Conservation (phyloP, 1,140 invertebrate genomes). For the Magallana gigas region DNA sequence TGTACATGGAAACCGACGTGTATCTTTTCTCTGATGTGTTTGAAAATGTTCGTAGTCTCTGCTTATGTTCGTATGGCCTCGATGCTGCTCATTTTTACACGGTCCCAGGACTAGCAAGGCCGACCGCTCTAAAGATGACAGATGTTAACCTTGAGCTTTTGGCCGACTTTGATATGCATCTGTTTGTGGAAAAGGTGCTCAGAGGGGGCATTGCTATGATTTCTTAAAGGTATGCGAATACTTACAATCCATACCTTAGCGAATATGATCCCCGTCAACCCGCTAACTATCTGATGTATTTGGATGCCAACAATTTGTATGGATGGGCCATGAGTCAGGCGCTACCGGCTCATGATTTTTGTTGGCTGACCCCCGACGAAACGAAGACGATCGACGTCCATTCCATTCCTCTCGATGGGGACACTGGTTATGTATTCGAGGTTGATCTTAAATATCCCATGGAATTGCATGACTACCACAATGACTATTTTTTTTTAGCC, state of each 20-base stretch:
- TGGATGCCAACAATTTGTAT: slow-evolving; percentile 71
- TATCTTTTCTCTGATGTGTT: slow-evolving; percentile 37
- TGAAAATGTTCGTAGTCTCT: slow-evolving; percentile 41
- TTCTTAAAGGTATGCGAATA: slow-evolving; percentile 32
- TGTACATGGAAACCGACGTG: slow-evolving; percentile 24
- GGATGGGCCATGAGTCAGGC: slow-evolving; percentile 47
- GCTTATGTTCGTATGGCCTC: not conserved
- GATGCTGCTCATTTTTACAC: slow-evolving; percentile 13
- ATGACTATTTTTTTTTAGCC: slow-evolving; percentile 80
- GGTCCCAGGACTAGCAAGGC: not conserved
- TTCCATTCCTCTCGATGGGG: not conserved
- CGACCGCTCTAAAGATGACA: slow-evolving; percentile 27
- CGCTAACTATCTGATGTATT: slow-evolving; percentile 63
- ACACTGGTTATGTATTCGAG: slow-evolving; percentile 80
- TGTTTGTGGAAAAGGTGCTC: not conserved
- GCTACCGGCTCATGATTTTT: slow-evolving; percentile 33
- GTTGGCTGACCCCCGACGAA: slow-evolving; percentile 4
- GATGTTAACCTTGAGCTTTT: slow-evolving; percentile 3
- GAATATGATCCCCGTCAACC: slow-evolving; percentile 15
- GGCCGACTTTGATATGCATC: not conserved
- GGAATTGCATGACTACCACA: slow-evolving; percentile 80
- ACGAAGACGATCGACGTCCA: not conserved
- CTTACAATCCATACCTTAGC: slow-evolving; percentile 43
- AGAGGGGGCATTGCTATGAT: slow-evolving; percentile 25
- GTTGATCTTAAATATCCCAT: slow-evolving; percentile 72